Conservation (phyloP, 2,797 vertebrate genomes). For the Galago senegalensis region DNA sequence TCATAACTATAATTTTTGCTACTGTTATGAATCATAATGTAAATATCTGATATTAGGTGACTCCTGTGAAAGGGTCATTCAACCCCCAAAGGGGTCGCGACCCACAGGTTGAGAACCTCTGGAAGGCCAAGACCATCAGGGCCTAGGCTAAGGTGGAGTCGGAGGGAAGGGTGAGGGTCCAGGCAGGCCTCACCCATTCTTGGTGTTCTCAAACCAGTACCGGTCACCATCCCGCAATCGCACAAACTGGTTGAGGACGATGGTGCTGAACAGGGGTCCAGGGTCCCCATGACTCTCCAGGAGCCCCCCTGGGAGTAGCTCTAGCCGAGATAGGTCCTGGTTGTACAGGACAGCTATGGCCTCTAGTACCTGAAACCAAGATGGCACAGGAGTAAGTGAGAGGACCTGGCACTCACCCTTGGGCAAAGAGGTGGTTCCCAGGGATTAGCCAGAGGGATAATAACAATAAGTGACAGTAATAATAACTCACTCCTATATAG, state of each 20-base stretch:
- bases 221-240: conserved; percentile 96
- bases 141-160: neutral
- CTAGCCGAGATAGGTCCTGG: conserved; percentile 91
- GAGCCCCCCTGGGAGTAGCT: conserved; percentile 95
- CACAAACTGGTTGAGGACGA: conserved; percentile 96
- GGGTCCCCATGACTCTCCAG: conserved; percentile 91
- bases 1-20: too few relatives aligned
- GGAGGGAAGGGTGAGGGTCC: neutral
- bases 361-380: conserved; percentile 79
- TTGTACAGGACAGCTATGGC: conserved; percentile 90
- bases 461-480: conserved; percentile 23
- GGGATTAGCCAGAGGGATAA: neutral
- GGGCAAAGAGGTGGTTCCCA: neutral
- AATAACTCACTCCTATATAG: neutral
- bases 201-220: conserved; percentile 98
- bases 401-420: neutral
- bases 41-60: too few relatives aligned
- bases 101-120: too few relatives aligned
- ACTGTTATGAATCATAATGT: too few relatives aligned
- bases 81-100: too few relatives aligned
- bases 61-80: too few relatives aligned
- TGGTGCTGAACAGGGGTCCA: conserved; percentile 92
- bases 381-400: neutral
- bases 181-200: conserved; percentile 92
- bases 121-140: neutral